A percentile compares a stretch with the other conserved stretches of the same genome.
phyloP scores from a whole-genome alignment of 2,797 vertebrate species.

The Perodicticus potto region DNA sequence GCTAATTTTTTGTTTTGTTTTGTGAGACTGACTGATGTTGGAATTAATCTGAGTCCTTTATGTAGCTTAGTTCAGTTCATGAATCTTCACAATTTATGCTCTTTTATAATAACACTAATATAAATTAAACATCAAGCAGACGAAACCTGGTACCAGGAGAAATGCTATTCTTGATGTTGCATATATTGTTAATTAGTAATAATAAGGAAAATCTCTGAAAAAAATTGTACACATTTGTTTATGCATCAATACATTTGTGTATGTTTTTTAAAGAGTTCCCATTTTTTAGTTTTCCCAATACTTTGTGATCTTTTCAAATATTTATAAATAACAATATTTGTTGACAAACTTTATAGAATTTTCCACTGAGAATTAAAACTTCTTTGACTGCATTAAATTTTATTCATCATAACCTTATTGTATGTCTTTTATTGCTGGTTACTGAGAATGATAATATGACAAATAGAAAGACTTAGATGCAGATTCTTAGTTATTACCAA shows the following conservation, averaged over 20 bases:
- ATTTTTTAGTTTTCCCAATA: conserved; percentile 62
- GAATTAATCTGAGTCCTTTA: conserved; percentile 53
- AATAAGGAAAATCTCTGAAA: conserved; percentile 44
- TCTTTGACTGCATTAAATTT: conserved; percentile 65
- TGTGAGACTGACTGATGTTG: background rate
- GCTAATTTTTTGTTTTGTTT: background rate
- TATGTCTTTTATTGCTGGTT: conserved; percentile 74
- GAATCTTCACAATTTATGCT: background rate
- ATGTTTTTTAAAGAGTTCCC: conserved; percentile 35
- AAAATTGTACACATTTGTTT: background rate
- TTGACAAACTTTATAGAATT: conserved; percentile 71
- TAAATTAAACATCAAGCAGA: conserved; percentile 19
- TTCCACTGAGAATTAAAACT: conserved; percentile 77
- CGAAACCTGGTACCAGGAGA: background rate
- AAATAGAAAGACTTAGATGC: conserved; percentile 78
- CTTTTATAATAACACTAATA: background rate
- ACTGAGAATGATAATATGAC: conserved; percentile 81
- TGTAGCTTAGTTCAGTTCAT: background rate
- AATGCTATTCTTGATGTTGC: background rate
- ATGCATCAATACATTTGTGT: background rate
- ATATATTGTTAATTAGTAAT: conserved; percentile 59
- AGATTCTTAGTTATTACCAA: conserved; percentile 86
- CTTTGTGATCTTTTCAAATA: conserved; percentile 75
- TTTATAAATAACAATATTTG: background rate
- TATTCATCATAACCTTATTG: conserved; percentile 78